Percentiles rank a stretch among this genome's conserved stretches.
Conservation (phyloP, 1,140 invertebrate genomes). For the Heliconius hewitsoni region DNA sequence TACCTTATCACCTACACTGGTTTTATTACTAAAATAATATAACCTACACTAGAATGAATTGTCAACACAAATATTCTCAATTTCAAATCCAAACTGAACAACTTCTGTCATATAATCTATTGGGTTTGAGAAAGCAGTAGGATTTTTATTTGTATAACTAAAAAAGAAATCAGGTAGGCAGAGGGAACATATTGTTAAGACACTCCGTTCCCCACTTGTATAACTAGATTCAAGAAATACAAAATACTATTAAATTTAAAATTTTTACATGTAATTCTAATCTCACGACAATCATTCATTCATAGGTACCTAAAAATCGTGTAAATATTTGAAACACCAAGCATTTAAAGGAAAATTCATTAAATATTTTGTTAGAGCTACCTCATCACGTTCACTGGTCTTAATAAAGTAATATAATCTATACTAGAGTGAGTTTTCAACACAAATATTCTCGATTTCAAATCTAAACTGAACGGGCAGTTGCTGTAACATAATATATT, state of each 20-base stretch:
- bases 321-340: no score
- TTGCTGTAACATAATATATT: slow-evolving; percentile 32
- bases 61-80: neutral
- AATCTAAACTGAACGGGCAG: slow-evolving; percentile 2
- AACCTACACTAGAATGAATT: neutral
- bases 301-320: no score
- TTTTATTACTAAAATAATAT: neutral
- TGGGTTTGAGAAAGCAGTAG: slow-evolving; percentile 43
- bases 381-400: neutral
- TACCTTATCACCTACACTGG: neutral
- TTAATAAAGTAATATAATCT: slow-evolving; percentile 4
- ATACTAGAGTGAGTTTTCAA: slow-evolving; percentile 1
- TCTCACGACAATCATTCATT: no score
- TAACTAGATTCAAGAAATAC: no score
- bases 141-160: neutral
- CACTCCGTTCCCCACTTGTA: no score
- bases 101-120: slow-evolving; percentile 25
- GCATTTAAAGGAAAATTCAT: neutral
- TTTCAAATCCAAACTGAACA: neutral
- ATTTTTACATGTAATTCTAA: no score
- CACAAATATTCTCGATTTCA: slow-evolving; percentile 11
- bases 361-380: neutral
- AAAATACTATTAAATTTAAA: no score
- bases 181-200: no score
- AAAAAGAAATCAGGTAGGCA: no score